These are phyloP conservation scores for Clarias pachynema DNA, from an alignment of 2,797 vertebrate genomes.

Conservation along the genomic window DNA sequence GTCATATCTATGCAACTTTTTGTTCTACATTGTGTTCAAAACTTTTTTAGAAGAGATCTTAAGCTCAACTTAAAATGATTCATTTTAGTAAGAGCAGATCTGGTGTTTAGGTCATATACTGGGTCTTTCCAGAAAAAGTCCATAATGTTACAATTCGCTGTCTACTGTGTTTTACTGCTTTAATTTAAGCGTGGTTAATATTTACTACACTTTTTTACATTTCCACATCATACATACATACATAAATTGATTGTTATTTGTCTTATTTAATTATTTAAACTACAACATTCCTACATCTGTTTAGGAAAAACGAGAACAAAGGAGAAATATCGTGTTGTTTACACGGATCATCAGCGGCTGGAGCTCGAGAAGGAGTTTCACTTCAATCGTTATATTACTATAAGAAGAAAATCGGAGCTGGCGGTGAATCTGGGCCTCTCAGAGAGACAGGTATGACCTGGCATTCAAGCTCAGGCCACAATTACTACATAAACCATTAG, in stretches of 20 bases:
- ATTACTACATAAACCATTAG: background rate
- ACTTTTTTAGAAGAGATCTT: slow-evolving; percentile 81
- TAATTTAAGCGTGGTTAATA: background rate
- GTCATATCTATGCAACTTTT: slow-evolving; percentile 81
- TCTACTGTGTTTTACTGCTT: background rate
- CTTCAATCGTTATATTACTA: slow-evolving; percentile 95
- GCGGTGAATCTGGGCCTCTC: slow-evolving; percentile 91
- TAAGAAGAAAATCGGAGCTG: slow-evolving; percentile 91
- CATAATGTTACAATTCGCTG: background rate
- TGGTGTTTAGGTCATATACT: background rate
- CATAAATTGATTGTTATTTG: background rate
- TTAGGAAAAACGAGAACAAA: slow-evolving; percentile 96
- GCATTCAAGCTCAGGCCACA: background rate
- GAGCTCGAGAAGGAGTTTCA: slow-evolving; percentile 98
- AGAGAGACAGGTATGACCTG: slow-evolving; percentile 86
- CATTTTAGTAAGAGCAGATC: background rate
- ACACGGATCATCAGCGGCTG: slow-evolving; percentile 93
- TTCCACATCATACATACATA: background rate
- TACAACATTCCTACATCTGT: slow-evolving; percentile 25
- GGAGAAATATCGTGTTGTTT: slow-evolving; percentile 95
- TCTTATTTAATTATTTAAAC: background rate
- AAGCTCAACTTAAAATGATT: slow-evolving; percentile 66
- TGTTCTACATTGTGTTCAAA: slow-evolving; percentile 80
- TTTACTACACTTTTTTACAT: background rate
- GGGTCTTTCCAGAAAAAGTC: background rate